phyloP scores from a whole-genome alignment of 2,113 vertebrate species.

The Garra rufa region DNA sequence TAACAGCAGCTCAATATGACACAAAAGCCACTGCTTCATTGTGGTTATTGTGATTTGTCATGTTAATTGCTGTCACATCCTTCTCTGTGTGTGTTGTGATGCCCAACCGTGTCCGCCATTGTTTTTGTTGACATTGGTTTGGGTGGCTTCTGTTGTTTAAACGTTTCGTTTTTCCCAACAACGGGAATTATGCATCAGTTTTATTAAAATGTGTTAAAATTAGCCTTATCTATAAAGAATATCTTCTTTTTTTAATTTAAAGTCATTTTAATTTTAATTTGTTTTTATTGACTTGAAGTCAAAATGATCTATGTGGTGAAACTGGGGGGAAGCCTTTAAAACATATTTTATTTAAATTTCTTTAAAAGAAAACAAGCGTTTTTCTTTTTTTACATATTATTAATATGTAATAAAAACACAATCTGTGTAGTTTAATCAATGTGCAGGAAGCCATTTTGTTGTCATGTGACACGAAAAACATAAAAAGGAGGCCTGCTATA shows the following conservation, averaged over 20 bases:
- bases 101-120: conserved; percentile 65
- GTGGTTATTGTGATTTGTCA: conserved; percentile 59
- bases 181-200: not conserved
- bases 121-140: conserved; percentile 75
- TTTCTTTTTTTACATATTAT: not conserved
- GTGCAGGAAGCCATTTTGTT: conserved; percentile 16
- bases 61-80: conserved; percentile 29
- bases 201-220: not conserved
- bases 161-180: not conserved
- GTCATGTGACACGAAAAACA: conserved; percentile 5
- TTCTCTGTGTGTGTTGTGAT: conserved; percentile 1
- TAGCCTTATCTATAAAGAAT: too few relatives aligned
- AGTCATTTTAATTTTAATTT: not conserved
- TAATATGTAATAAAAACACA: not conserved
- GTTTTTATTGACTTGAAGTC: not conserved
- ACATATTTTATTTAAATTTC: not conserved
- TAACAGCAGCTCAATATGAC: conserved; percentile 71
- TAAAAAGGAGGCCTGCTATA: not conserved
- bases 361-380: not conserved
- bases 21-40: conserved; percentile 70
- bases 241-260: not conserved
- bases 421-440: not conserved
- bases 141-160: conserved; percentile 47
- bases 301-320: not conserved
- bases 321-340: not conserved